A percentile compares a stretch with the other conserved stretches of the same genome.
Evolutionary conservation across 1,140 invertebrate species (phyloP).

Genomic region (Pantala flavescens): DNA sequence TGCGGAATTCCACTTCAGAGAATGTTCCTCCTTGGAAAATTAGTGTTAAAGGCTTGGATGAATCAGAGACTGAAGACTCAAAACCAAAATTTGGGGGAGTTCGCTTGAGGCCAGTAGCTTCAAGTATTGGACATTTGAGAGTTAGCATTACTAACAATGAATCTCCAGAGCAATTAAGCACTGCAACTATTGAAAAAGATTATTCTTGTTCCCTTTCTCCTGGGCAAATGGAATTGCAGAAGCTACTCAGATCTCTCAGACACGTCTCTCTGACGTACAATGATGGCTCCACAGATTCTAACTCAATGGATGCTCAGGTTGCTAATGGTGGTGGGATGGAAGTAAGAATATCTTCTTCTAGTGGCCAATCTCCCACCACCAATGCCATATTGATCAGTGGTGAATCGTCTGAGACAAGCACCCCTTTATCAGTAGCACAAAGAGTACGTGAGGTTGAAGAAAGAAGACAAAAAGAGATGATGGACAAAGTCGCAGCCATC

Average conservation of each 20-base stretch:
- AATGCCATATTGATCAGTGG: not conserved
- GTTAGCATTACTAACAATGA: slow-evolving; percentile 34
- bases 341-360: not conserved
- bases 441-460: slow-evolving; percentile 33
- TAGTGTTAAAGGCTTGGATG: not conserved
- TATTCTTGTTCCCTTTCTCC: slow-evolving; percentile 4
- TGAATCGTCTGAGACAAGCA: not conserved
- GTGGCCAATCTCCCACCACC: not conserved
- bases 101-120: not conserved
- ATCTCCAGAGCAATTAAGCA: slow-evolving; percentile 29
- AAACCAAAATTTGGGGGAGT: not conserved
- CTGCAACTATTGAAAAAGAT: slow-evolving; percentile 14
- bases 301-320: slow-evolving; percentile 21
- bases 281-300: slow-evolving; percentile 14
- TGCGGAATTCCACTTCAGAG: not conserved
- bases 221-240: slow-evolving; percentile 32
- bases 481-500: slow-evolving; percentile 26
- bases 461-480: slow-evolving; percentile 20
- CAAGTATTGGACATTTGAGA: not conserved
- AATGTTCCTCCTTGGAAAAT: not conserved
- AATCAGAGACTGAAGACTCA: slow-evolving; percentile 18
- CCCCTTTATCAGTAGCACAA: slow-evolving; percentile 39
- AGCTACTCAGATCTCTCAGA: slow-evolving; percentile 30
- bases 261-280: slow-evolving; percentile 22
- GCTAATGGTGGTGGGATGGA: slow-evolving; percentile 5